Base-by-base conservation (phyloP, 2,888 invertebrate genomes). In the Rhabditoides inermis region DNA sequence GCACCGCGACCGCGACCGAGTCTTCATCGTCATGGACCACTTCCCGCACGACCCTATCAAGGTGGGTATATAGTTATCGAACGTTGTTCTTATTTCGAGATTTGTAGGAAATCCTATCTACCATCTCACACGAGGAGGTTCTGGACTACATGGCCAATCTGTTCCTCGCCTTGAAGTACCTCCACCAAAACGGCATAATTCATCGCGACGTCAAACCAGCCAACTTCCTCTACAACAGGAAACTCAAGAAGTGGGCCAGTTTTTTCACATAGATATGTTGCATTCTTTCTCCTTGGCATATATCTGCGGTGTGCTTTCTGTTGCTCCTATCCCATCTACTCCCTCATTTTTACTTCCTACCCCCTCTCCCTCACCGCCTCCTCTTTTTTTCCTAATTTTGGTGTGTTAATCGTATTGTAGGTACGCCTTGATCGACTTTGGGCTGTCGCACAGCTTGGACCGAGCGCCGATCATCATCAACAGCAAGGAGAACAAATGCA, bases 121-220 rank as follows among this genome's bases (percentile, higher is more conserved):
- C 61, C 1, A 56, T 80, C 68, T 65, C 68, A 76, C 27, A 76
- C 7, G 52, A 49, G 12, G 90, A 90, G 79, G 82, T 86, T 36
- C 83, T 84, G 53, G 79, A 83, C 55, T 90, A 90, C 77, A 86
- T 90, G 84, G 83, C 82, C 70, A 88, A 88, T 72, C 79, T 90
- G 61, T 78, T 90, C 61, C 79, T 84, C 39, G 88, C 90, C 3
- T 79, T 90, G 64, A 80, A 82, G 5, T 84, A 86, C 70, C 88
- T 90, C 53, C 90, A 90, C 79, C 83, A 84, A 41, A 86, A 86
- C 76, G 84, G 85, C 58, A 84, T 90, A 58, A 88, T 90, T 55
- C 90, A 90, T 77, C 81, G 90, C 51, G 90, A 90, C 75, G 84
- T 90, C 39, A 90, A 90, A 78, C 90, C 90, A 1, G 87, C 86